Conservation (phyloP, 35 echinoderm and acorn worm species). For the Ophioderma brevispina region DNA sequence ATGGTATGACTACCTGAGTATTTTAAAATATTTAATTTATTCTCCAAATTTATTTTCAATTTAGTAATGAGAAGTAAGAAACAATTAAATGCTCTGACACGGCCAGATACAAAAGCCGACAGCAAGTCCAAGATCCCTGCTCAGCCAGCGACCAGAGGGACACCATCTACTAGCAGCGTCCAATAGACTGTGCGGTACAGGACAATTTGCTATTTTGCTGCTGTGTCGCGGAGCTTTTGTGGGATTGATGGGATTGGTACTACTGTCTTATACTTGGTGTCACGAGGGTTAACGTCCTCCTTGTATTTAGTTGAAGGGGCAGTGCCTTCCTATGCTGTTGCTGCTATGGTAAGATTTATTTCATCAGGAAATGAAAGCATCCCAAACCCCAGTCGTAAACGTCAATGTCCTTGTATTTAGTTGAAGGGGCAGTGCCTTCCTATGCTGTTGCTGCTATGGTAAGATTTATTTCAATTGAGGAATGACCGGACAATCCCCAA, state of each 20-base stretch:
- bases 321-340: slow-evolving; percentile 71
- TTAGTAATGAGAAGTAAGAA: too few relatives aligned
- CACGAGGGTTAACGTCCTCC: slow-evolving; percentile 72
- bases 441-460: slow-evolving; percentile 80
- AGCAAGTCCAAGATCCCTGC: not conserved
- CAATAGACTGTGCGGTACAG: slow-evolving; percentile 65
- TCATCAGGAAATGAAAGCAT: too few relatives aligned
- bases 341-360: slow-evolving; percentile 74
- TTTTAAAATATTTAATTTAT: too few relatives aligned
- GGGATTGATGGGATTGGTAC: slow-evolving; percentile 55
- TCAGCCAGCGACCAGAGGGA: not conserved
- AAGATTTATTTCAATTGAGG: slow-evolving; percentile 60
- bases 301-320: slow-evolving; percentile 71
- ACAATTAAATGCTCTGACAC: too few relatives aligned
- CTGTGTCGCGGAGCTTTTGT: slow-evolving; percentile 83
- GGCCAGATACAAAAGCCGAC: too few relatives aligned
- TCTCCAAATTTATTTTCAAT: too few relatives aligned
- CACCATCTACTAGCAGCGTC: not conserved
- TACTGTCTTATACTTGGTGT: slow-evolving; percentile 83
- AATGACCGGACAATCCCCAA: too few relatives aligned
- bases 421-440: slow-evolving; percentile 73
- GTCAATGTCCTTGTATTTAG: slow-evolving; percentile 63
- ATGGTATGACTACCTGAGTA: too few relatives aligned
- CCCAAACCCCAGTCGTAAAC: too few relatives aligned
- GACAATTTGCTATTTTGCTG: slow-evolving; percentile 80